These are phyloP conservation scores for Apamea sordens DNA, from an alignment of 2,888 invertebrate genomes.

Conservation along the genomic window DNA sequence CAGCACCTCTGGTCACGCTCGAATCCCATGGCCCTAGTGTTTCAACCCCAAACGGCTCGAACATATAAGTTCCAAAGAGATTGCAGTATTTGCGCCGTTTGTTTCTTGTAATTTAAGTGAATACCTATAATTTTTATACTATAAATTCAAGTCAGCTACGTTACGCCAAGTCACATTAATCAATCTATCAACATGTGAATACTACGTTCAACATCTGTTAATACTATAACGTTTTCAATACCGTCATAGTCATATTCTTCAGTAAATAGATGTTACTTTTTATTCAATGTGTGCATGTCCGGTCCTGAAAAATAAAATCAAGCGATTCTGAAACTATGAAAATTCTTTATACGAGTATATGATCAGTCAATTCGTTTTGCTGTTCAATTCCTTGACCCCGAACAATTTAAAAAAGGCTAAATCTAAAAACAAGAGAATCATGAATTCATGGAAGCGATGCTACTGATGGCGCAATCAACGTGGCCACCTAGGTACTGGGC, in stretches of 20 bases:
- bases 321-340: background rate
- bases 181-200: constrained; percentile 25
- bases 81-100: too few species aligned
- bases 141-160: background rate
- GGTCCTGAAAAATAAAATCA: background rate
- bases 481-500: too few species aligned
- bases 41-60: too few species aligned
- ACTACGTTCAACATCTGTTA: background rate
- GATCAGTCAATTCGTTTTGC: background rate
- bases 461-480: too few species aligned
- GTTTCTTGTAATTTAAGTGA: constrained; percentile 1
- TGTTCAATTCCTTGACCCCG: background rate
- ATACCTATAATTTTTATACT: background rate
- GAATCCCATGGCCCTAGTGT: too few species aligned
- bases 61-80: too few species aligned
- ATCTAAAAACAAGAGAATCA: background rate
- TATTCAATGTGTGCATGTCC: background rate
- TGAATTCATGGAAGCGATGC: too few species aligned
- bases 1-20: too few species aligned
- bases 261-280: background rate
- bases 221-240: background rate
- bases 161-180: background rate
- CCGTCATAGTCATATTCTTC: background rate
- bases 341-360: background rate
- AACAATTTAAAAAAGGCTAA: background rate